Evolutionary conservation across 2,888 invertebrate genomes (phyloP), one percentile per base, ranked within the genome.

Genomic region (Xanthia togata): DNA sequence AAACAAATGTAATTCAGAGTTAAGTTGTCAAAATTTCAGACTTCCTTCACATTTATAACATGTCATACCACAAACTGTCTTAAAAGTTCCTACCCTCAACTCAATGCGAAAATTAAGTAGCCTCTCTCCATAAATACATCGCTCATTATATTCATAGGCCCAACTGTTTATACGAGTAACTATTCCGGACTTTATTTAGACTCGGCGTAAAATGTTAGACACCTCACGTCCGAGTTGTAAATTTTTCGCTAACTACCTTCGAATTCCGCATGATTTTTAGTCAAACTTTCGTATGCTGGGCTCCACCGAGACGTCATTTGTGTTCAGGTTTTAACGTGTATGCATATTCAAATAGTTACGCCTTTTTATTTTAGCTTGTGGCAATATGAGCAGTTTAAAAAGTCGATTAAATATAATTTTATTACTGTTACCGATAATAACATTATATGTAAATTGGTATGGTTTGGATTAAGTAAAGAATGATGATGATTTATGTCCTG

Each of bases 281-380:
- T 91, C 91, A 93, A 95, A 95, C 94, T 95, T 95, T 91, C 85
- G 85, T 88, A 87, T 88, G 89, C 82, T 88, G 88, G 86, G 85
- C 90, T 88, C 93, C 92, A 90, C 74, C 82, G 93, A 93, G 94
- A 92, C 92, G 87, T 92, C 91, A 76, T 86, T 91, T 89, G 90
- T 90, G 91, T 93, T 90, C 89, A 89, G 80, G 38, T 78, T 79
- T 70, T 50, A 71, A 91, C 84, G 91, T 89, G 90, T 90, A 92
- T 95, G 94, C 93, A 95, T 95, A 94, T 94, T 93, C 90, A 94
- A 94, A 91, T 85, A 92, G 93, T 93, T 59, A n/a, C n/a, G n/a
- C n/a, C n/a, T n/a, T n/a, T n/a, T n/a, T n/a, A n/a, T n/a, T n/a
- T 60, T 69, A 57, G 44, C 5, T 60, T 12, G 2, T 20, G 5